These are phyloP conservation scores for Drosophila sturtevanti DNA, from an alignment of 1,140 invertebrate species.

Conservation along the genomic window DNA sequence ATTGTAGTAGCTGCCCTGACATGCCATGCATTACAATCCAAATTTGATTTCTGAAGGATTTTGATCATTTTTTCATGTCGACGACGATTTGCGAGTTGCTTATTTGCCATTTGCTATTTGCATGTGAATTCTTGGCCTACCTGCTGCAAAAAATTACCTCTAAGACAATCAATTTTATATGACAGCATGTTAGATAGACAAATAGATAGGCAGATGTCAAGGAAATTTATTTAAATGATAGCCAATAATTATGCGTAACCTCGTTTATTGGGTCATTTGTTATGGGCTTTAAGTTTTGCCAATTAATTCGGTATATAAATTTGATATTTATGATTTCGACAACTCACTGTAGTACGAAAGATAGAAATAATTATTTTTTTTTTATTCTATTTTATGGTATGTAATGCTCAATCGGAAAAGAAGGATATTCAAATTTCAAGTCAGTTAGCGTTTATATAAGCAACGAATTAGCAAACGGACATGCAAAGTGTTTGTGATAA, in stretches of 20 bases:
- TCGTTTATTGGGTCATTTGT: conserved; percentile 54
- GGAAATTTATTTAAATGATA: conserved; percentile 74
- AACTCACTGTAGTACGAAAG: no score
- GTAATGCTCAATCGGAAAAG: no score
- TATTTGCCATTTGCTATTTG: conserved; percentile 31
- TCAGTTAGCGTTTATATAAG: no score
- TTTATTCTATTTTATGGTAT: background rate
- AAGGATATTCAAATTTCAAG: background rate
- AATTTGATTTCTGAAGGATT: conserved; percentile 79
- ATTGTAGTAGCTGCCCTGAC: conserved; percentile 35
- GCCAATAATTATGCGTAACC: conserved; percentile 67
- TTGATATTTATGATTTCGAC: background rate
- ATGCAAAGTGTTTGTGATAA: no score
- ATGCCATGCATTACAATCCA: conserved; percentile 69
- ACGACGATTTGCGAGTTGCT: conserved; percentile 56
- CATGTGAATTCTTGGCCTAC: conserved; percentile 43
- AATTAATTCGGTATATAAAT: conserved; percentile 49
- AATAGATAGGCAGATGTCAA: conserved; percentile 51
- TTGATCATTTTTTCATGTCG: conserved; percentile 70
- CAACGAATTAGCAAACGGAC: no score
- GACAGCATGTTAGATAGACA: conserved; percentile 49
- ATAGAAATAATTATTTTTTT: background rate
- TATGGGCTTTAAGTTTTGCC: conserved; percentile 46
- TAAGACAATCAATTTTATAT: conserved; percentile 61
- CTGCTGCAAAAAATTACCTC: conserved; percentile 8